These are phyloP conservation scores for Neoitamus cyanurus DNA, from an alignment of 2,888 invertebrate species.

Conservation along the genomic window DNA sequence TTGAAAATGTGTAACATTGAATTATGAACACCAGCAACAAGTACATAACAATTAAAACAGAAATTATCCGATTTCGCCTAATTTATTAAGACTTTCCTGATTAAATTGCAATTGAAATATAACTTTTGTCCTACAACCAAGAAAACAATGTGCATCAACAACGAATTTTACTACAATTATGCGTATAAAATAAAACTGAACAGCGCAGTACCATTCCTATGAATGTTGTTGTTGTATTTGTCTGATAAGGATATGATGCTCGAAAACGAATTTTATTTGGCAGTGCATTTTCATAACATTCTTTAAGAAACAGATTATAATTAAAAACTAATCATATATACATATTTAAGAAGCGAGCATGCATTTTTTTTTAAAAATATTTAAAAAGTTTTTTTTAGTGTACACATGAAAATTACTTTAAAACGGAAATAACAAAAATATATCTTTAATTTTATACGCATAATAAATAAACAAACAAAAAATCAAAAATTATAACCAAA, in stretches of 20 bases:
- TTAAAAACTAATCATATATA: background rate
- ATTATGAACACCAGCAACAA: slow-evolving; percentile 8
- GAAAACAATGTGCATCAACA: slow-evolving; percentile 14
- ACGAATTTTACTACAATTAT: slow-evolving; percentile 24
- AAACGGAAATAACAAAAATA: background rate
- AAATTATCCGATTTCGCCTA: slow-evolving; percentile 31
- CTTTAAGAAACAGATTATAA: background rate
- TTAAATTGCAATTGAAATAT: slow-evolving; percentile 5
- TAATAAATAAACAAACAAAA: background rate
- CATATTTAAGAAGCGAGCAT: background rate
- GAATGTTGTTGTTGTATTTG: background rate
- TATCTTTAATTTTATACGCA: slow-evolving; percentile 27
- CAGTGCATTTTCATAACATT: slow-evolving; percentile 33
- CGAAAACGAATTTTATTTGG: slow-evolving; percentile 26
- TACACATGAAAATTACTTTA: background rate
- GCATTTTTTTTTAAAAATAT: background rate
- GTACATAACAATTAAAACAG: slow-evolving; percentile 41
- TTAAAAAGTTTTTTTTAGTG: background rate
- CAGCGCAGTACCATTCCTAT: background rate
- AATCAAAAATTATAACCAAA: background rate
- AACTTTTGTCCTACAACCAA: slow-evolving; percentile 7
- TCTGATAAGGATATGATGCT: background rate
- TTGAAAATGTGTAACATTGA: background rate
- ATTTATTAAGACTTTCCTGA: slow-evolving; percentile 8
- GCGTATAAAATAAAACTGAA: slow-evolving; percentile 37